Conservation (phyloP, 2,888 invertebrate genomes). For the Drepanosiphum platanoidis region DNA sequence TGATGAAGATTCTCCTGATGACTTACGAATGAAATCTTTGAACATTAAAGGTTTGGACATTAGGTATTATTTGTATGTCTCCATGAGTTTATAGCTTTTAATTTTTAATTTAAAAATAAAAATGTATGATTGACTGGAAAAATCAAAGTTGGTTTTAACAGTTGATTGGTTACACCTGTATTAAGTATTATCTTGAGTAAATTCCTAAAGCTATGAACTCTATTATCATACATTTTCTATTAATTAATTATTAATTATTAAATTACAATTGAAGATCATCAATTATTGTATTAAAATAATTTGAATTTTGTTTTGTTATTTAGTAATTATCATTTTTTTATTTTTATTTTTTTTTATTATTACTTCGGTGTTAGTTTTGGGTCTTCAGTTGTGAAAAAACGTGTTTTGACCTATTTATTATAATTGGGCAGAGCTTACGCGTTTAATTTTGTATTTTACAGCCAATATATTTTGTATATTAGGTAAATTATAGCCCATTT, state of each 20-base stretch:
- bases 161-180: not conserved
- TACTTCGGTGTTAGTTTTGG: conserved; percentile 49
- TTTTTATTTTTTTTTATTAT: too few relatives aligned
- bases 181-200: conserved; percentile 1
- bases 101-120: not conserved
- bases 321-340: conserved; percentile 30
- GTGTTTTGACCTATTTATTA: conserved; percentile 62
- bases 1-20: conserved; percentile 58
- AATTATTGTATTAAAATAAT: conserved; percentile 40
- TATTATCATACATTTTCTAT: conserved; percentile 24
- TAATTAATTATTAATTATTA: conserved; percentile 50
- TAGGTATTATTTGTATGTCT: conserved; percentile 47
- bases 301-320: conserved; percentile 50
- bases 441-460: conserved; percentile 46
- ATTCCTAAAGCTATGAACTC: conserved; percentile 52
- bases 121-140: not conserved
- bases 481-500: conserved; percentile 30
- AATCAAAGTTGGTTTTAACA: conserved; percentile 8
- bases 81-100: conserved; percentile 57
- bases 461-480: conserved; percentile 32
- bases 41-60: conserved; percentile 60
- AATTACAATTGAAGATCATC: conserved; percentile 60
- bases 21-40: conserved; percentile 61
- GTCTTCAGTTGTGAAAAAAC: conserved; percentile 57
- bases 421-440: conserved; percentile 61